Percentiles rank a stretch among this genome's conserved stretches.
These are phyloP conservation scores for Todiramphus saurophagus DNA, from an alignment of 2,113 vertebrate species.

Conservation along the genomic window DNA sequence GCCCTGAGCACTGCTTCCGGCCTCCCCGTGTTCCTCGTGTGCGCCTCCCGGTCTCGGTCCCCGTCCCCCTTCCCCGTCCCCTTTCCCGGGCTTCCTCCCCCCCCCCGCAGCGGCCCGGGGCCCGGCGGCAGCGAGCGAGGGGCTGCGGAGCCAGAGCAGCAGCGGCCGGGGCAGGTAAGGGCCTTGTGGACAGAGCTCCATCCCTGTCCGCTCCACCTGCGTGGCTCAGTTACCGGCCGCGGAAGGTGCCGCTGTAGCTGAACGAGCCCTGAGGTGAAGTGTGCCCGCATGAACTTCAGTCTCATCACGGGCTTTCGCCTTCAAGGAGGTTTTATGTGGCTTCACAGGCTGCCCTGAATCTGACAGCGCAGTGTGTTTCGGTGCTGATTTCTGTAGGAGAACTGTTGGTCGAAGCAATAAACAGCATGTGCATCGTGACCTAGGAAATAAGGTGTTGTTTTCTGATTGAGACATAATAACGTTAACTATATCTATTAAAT, in stretches of 20 bases:
- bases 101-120: background rate
- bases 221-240: rapidly evolving
- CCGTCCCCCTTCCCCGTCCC: background rate
- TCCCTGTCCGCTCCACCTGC: too few species aligned
- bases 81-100: background rate
- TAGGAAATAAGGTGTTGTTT: background rate
- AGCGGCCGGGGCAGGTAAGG: background rate
- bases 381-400: background rate
- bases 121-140: background rate
- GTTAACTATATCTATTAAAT: background rate
- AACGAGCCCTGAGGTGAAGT: background rate
- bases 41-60: rapidly evolving
- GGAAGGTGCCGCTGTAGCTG: background rate
- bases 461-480: rapidly evolving
- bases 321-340: rapidly evolving
- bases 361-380: rapidly evolving
- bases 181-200: background rate
- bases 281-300: rapidly evolving
- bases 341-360: rapidly evolving
- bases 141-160: background rate
- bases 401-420: background rate
- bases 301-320: rapidly evolving
- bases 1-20: rapidly evolving
- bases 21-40: rapidly evolving
- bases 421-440: rapidly evolving